These are phyloP conservation scores for Furnarius figulus DNA, from an alignment of 2,113 vertebrate species.

Conservation along the genomic window DNA sequence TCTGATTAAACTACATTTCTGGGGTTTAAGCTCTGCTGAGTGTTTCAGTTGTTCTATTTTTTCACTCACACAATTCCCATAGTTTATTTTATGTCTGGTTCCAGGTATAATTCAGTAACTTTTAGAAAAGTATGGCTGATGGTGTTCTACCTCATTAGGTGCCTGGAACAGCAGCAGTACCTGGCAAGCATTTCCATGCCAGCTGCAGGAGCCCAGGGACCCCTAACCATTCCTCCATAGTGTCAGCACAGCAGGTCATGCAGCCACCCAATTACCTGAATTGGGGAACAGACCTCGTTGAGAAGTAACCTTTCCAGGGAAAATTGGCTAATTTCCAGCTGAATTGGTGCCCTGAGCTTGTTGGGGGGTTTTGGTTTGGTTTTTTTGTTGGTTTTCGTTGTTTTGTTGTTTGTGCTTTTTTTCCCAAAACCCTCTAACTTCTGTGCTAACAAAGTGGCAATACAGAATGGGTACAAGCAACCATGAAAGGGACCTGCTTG, in stretches of 20 bases:
- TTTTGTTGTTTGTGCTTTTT: background rate
- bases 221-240: fast-evolving
- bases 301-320: background rate
- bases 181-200: background rate
- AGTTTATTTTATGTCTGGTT: background rate
- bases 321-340: background rate
- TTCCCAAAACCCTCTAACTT: background rate
- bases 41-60: background rate
- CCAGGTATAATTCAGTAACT: background rate
- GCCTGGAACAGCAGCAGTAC: fast-evolving
- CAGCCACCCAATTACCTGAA: background rate
- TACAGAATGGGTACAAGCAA: background rate
- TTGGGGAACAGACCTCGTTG: fast-evolving
- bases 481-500: background rate
- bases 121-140: background rate
- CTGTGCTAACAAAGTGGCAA: background rate
- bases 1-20: slow-evolving; percentile 10
- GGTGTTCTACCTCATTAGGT: background rate
- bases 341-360: background rate
- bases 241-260: background rate
- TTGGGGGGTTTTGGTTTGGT: background rate
- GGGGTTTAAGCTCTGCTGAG: background rate
- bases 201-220: background rate
- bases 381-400: background rate
- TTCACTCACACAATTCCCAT: background rate